Evolutionary conservation across 2,113 vertebrate genomes (phyloP).

Genomic region (Phasianus colchicus): DNA sequence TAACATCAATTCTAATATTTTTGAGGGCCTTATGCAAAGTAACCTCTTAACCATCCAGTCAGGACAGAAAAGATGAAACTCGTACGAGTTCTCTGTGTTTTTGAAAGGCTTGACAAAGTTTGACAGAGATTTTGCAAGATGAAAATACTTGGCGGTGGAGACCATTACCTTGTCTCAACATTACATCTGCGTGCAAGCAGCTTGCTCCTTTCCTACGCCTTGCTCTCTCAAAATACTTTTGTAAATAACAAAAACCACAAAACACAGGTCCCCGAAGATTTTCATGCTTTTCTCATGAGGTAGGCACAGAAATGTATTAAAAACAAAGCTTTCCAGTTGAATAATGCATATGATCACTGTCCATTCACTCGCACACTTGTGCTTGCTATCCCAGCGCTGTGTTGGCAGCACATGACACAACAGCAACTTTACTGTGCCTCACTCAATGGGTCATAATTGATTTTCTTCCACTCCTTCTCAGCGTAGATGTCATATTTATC

Average conservation of each 20-base stretch:
- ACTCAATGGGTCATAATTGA: neutral
- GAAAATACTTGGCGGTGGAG: neutral
- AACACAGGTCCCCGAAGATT: slow-evolving; percentile 1
- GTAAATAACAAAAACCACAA: slow-evolving; percentile 23
- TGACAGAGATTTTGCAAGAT: neutral
- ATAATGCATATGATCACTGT: slow-evolving; percentile 28
- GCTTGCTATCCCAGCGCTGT: neutral
- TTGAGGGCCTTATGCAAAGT: neutral
- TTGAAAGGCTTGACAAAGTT: neutral
- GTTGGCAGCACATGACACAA: neutral
- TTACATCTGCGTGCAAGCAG: neutral
- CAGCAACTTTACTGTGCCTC: neutral
- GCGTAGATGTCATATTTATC: neutral
- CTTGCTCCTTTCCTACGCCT: neutral
- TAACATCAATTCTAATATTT: neutral
- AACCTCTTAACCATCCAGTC: neutral
- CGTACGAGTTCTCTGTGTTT: neutral
- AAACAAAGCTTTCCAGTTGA: slow-evolving; percentile 36
- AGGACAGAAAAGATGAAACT: neutral
- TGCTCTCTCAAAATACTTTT: neutral
- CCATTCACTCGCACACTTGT: neutral
- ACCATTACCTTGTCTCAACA: neutral
- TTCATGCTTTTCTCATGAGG: slow-evolving; percentile 28
- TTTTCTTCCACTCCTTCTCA: neutral
- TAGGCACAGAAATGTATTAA: slow-evolving; percentile 44